Base-by-base conservation (phyloP, 2,888 invertebrate genomes). In the Hirtodrosophila duncani region DNA sequence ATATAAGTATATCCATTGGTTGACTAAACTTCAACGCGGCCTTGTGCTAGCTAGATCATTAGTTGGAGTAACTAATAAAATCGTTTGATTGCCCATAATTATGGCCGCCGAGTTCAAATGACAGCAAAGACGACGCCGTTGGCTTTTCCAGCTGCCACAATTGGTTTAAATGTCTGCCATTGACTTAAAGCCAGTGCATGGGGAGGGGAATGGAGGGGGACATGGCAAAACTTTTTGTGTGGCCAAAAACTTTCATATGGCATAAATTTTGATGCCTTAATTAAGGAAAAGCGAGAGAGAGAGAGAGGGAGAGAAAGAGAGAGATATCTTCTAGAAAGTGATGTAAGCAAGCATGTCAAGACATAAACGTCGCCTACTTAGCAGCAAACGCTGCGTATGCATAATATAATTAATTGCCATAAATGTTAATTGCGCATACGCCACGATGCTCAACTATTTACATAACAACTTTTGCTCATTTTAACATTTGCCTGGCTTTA, bases 361-460 rank as follows among this genome's bases (percentile, higher is more conserved):
- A n/a, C n/a, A n/a, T n/a, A n/a, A n/a, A n/a, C n/a, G n/a, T n/a
- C n/a, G n/a, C n/a, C n/a, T n/a, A n/a, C n/a, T n/a, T n/a, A n/a
- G n/a, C n/a, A n/a, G n/a, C n/a, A n/a, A n/a, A n/a, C n/a, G n/a
- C 16, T 13, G 29, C 6, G 24, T 10, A 24, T n/a, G 31, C 23
- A 34, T 17, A 33, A 26, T 26, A 52, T 77, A 72, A 81, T 81
- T 80, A 78, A 75, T 75, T 61, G 57, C 57, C 78, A 78, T 81
- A 78, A 75, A 75, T 81, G 81, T 69, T 75, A 78, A 78, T 70
- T 81, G 79, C 79, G 63, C 79, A 81, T 70, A 78, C 81, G 81
- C 67, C 81, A 49, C 61, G 74, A n/a, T n/a, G n/a, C n/a, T n/a
- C n/a, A n/a, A n/a, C n/a, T n/a, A n/a, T n/a, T n/a, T n/a, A n/a